Conservation (phyloP, 2,113 vertebrate genomes). For the Clarias gariepinus region DNA sequence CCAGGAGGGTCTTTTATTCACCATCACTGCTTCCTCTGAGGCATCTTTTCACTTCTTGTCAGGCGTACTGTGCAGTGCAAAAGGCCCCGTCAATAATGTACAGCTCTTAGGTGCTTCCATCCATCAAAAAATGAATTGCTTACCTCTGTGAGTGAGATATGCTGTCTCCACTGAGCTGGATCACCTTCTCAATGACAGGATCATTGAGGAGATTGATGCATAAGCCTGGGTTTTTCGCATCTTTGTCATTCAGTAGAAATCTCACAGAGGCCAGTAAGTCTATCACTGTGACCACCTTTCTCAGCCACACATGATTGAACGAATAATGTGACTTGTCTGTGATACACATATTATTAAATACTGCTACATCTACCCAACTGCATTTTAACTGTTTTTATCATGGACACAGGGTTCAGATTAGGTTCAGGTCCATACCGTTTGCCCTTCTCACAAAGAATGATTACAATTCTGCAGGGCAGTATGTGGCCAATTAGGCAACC, state of each 20-base stretch:
- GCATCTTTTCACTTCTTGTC: background rate
- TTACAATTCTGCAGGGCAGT: background rate
- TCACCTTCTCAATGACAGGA: constrained; percentile 3
- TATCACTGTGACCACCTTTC: background rate
- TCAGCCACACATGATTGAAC: background rate
- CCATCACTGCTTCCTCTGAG: background rate
- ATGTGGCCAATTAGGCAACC: background rate
- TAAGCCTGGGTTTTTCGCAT: constrained; percentile 3
- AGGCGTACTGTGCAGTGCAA: background rate
- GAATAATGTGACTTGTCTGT: background rate
- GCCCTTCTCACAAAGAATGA: background rate
- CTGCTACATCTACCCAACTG: background rate
- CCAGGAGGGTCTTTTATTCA: background rate
- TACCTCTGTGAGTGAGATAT: background rate
- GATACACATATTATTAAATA: background rate
- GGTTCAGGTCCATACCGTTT: background rate
- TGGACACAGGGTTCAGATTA: background rate
- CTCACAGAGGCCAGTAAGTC: background rate
- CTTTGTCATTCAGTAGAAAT: background rate
- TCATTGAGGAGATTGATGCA: constrained; percentile 15
- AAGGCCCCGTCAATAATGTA: background rate
- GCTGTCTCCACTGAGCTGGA: background rate
- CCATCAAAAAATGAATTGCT: constrained; percentile 17
- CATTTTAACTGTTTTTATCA: background rate
- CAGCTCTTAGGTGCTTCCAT: background rate